phyloP scores from a whole-genome alignment of 2,888 invertebrate species.

The Metallyticus violacea region DNA sequence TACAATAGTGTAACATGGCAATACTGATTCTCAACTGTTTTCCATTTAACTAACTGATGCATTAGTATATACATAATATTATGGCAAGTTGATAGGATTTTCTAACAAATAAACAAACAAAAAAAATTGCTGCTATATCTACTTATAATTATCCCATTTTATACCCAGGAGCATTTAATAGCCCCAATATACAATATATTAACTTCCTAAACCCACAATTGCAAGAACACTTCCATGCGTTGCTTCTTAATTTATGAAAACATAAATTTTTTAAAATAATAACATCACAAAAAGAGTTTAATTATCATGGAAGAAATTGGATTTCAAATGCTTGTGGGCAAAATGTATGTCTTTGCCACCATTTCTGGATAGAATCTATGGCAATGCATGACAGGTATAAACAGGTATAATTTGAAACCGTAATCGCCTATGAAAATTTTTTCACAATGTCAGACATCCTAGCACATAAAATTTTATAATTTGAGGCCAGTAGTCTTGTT shows the following conservation, averaged over 20 bases:
- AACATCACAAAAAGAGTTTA: constrained; percentile 4
- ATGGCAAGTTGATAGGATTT: constrained; percentile 12
- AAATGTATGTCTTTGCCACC: background rate
- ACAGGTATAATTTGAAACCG: background rate
- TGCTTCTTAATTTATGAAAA: constrained; percentile 9
- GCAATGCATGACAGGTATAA: background rate
- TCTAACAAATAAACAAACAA: background rate
- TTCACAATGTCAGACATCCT: background rate
- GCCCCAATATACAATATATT: background rate
- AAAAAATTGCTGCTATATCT: constrained; percentile 10
- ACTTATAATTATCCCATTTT: constrained; percentile 15
- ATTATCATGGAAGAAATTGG: background rate
- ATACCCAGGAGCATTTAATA: background rate
- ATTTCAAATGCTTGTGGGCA: background rate
- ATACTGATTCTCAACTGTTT: constrained; percentile 2
- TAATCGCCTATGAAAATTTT: background rate
- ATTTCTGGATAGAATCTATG: background rate
- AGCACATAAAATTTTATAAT: background rate
- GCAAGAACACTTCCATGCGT: constrained; percentile 1
- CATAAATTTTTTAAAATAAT: constrained; percentile 1
- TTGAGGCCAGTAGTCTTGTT: background rate
- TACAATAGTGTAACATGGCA: constrained; percentile 14
- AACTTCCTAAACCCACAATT: constrained; percentile 10
- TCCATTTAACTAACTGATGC: constrained; percentile 14
- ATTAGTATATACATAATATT: constrained; percentile 17